Evolutionary conservation across 1,140 invertebrate genomes (phyloP).

Genomic region (Drosophila azteca): DNA sequence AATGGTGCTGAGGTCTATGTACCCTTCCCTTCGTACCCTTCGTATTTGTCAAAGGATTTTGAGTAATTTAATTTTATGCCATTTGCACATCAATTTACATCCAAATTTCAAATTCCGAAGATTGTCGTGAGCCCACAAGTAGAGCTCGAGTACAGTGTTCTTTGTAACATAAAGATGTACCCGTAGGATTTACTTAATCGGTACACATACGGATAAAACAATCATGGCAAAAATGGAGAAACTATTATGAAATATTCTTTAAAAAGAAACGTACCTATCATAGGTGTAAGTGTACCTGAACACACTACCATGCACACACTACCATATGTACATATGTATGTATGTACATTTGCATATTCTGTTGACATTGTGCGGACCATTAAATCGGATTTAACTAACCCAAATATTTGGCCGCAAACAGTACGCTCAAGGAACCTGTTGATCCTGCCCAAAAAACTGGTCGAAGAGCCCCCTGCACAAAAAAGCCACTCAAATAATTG

Average conservation of each 20-base stretch:
- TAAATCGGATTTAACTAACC: constrained; percentile 41
- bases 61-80: constrained; percentile 68
- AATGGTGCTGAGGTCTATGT: not conserved
- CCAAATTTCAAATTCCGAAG: constrained; percentile 33
- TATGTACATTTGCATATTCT: not conserved
- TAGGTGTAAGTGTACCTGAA: not conserved
- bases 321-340: not conserved
- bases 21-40: constrained; percentile 15
- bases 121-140: not conserved
- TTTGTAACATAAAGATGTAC: not conserved
- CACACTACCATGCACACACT: constrained; percentile 5
- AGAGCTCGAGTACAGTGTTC: not conserved
- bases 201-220: not conserved
- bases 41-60: constrained; percentile 77
- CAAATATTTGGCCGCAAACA: constrained; percentile 46
- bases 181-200: not conserved
- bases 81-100: constrained; percentile 64
- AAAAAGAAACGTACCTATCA: too few relatives aligned
- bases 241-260: too few relatives aligned
- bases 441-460: constrained; percentile 19
- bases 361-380: constrained; percentile 45
- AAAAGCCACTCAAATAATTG: constrained; percentile 22
- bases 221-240: not conserved
- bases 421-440: constrained; percentile 24
- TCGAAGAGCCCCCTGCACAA: not conserved